Conservation (phyloP, 2,888 invertebrate species). For the Stomorhina lunata region DNA sequence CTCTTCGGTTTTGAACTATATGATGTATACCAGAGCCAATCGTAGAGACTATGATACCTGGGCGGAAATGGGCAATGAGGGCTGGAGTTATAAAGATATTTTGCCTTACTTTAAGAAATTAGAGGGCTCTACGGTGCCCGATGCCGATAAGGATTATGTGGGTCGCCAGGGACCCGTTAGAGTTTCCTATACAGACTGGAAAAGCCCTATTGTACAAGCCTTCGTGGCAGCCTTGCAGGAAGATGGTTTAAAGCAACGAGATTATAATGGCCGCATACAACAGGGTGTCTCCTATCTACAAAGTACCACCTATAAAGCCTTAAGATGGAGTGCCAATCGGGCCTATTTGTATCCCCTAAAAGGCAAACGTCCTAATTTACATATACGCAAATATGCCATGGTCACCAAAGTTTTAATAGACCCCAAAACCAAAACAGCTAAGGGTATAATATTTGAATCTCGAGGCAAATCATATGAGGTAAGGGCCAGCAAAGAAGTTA, state of each 20-base stretch:
- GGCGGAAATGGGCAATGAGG: constrained; percentile 85
- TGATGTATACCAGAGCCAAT: constrained; percentile 88
- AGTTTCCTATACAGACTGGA: constrained; percentile 81
- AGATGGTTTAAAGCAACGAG: constrained; percentile 83
- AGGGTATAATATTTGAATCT: constrained; percentile 82
- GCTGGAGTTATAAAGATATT: constrained; percentile 87
- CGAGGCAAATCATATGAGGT: constrained; percentile 80
- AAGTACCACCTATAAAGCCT: constrained; percentile 82
- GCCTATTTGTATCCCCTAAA: constrained; percentile 83
- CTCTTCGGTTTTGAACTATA: constrained; percentile 88
- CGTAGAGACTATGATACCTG: constrained; percentile 88
- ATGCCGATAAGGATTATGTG: constrained; percentile 79
- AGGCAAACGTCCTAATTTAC: constrained; percentile 81
- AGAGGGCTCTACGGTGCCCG: constrained; percentile 84
- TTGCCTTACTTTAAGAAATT: constrained; percentile 88
- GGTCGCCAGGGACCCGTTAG: constrained; percentile 81
- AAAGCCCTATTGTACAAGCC: constrained; percentile 82
- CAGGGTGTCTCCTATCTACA: constrained; percentile 84
- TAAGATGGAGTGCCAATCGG: constrained; percentile 82
- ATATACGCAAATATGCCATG: constrained; percentile 81
- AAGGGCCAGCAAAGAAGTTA: constrained; percentile 84
- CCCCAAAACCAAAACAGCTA: constrained; percentile 79
- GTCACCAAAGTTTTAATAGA: constrained; percentile 83
- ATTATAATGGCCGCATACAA: constrained; percentile 84
- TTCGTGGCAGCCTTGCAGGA: constrained; percentile 84